Percentiles rank a stretch among this genome's conserved stretches.
Conservation (phyloP, 2,888 invertebrate species). For the Marasmarcha lunaedactyla region DNA sequence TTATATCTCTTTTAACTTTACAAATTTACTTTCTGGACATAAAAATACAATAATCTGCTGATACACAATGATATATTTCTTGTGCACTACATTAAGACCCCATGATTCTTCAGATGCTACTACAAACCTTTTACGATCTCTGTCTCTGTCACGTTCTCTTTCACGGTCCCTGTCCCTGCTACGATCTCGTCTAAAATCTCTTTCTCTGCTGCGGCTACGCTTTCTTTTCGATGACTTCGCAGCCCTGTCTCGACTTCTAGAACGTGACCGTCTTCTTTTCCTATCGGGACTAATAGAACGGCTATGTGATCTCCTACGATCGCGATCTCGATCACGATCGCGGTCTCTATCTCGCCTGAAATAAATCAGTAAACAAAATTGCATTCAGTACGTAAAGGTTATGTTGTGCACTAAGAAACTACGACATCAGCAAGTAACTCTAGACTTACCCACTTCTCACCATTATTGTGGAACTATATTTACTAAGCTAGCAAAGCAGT, state of each 20-base stretch:
- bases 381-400: not conserved
- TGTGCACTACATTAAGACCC: too few species aligned
- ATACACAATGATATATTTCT: too few species aligned
- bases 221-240: slow-evolving; percentile 73
- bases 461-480: too few species aligned
- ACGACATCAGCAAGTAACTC: not conserved
- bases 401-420: not conserved
- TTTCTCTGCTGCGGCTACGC: slow-evolving; percentile 75
- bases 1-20: too few species aligned
- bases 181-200: slow-evolving; percentile 69
- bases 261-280: slow-evolving; percentile 65
- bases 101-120: too few species aligned
- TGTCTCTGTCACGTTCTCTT: slow-evolving; percentile 24
- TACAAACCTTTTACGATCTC: slow-evolving; percentile 59
- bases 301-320: slow-evolving; percentile 71
- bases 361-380: slow-evolving; percentile 4
- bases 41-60: too few species aligned
- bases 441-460: slow-evolving; percentile 53
- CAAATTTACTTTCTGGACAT: too few species aligned
- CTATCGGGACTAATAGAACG: slow-evolving; percentile 71
- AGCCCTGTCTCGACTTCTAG: slow-evolving; percentile 70
- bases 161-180: slow-evolving; percentile 56
- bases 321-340: slow-evolving; percentile 48
- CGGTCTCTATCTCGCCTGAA: slow-evolving; percentile 41
- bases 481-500: not conserved